A percentile compares a stretch with the other conserved stretches of the same genome.
Evolutionary conservation across 2,113 vertebrate species (phyloP).

Genomic region (Grus americana): DNA sequence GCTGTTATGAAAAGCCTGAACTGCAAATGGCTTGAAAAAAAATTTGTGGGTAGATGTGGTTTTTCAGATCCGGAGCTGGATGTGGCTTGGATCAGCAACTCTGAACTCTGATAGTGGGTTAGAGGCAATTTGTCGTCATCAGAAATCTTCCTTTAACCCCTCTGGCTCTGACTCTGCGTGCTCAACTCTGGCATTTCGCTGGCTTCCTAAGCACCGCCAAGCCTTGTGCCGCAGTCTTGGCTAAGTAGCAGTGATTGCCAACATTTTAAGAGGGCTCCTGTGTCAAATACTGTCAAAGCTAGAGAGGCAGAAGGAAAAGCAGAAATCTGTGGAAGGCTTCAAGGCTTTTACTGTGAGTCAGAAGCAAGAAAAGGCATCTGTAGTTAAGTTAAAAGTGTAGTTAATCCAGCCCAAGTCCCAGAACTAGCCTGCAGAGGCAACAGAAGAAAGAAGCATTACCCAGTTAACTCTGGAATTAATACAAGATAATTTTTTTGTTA

Average conservation of each 20-base stretch:
- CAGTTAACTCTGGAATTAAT: background rate
- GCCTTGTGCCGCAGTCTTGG: rapidly evolving
- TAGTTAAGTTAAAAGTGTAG: background rate
- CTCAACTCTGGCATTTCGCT: background rate
- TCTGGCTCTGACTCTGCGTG: rapidly evolving
- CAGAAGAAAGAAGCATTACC: background rate
- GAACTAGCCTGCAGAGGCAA: background rate
- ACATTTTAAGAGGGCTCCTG: background rate
- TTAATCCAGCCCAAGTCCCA: background rate
- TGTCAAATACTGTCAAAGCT: background rate
- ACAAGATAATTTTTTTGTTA: background rate
- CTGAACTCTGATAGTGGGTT: background rate
- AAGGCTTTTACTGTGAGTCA: slow-evolving; percentile 21
- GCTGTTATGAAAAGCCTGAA: background rate
- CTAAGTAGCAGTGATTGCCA: background rate
- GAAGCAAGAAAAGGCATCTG: background rate
- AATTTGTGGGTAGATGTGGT: background rate
- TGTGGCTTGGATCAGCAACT: background rate
- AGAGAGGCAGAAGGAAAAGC: background rate
- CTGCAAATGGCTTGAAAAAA: background rate
- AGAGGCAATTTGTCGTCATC: background rate
- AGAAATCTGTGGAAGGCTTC: slow-evolving; percentile 3
- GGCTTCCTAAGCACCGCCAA: background rate
- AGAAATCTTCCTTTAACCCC: background rate
- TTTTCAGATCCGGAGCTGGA: background rate